Conservation (phyloP, 64 coral and sea anemone genomes). For the Montipora efflorescens region DNA sequence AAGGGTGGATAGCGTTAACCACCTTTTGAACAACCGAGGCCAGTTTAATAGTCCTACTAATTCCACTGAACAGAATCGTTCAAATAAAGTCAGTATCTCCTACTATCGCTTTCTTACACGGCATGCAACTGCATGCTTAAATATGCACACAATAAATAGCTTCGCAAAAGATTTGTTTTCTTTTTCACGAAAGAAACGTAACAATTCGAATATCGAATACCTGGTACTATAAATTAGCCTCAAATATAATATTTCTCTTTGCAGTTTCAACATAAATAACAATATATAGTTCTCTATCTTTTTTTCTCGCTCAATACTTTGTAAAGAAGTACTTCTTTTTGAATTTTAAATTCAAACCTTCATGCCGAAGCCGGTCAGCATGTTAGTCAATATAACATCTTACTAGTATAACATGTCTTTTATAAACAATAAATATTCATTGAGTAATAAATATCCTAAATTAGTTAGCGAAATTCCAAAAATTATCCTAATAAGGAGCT, state of each 20-base stretch:
- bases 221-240: background rate
- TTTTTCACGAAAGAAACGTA: constrained; percentile 12
- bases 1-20: too few species aligned
- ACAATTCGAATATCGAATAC: constrained; percentile 49
- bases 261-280: background rate
- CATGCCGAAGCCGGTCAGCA: background rate
- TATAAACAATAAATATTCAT: constrained; percentile 38
- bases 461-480: constrained; percentile 5
- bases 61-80: background rate
- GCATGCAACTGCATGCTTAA: background rate
- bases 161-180: background rate
- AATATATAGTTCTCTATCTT: background rate
- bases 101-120: background rate
- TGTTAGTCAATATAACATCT: constrained; percentile 9
- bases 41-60: background rate
- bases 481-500: background rate
- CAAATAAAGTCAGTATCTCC: background rate
- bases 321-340: background rate
- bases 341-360: background rate
- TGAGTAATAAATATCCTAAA: constrained; percentile 32
- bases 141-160: background rate
- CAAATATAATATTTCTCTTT: background rate
- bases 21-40: too few species aligned
- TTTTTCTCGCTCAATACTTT: background rate
- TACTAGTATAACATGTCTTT: background rate